Evolutionary conservation across 2,113 vertebrate species (phyloP), one percentile per base, ranked within the genome.

Genomic region (Xenotilapia caudafasciata): DNA sequence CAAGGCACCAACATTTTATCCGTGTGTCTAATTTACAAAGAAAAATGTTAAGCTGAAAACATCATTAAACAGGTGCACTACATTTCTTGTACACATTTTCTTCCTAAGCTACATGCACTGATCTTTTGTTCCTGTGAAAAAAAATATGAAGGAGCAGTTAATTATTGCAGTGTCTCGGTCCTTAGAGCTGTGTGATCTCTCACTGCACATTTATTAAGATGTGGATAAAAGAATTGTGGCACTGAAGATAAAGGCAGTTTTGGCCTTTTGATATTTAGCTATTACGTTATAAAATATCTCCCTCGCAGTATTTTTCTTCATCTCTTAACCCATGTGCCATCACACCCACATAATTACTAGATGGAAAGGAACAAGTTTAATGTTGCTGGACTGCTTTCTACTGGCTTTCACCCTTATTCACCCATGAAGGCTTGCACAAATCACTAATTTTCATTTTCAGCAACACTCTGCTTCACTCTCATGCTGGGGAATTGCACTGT

Each of bases 231-330:
- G 83, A 75, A 79, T 51, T 31, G 28, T 68, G 79, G 83, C 47
- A 26, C 40, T 14, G 82, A 55, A 80, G 83, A 86, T 88, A 81
- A 90, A 90, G 73, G 60, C 84, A 81, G 80, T 84, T 85, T 60
- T 68, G 54, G 77, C 77, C 90, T 90, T 90, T 91, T 89, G 91
- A 92, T 94, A 88, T 90, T 85, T 82, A 87, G 51, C 80, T 56
- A 54, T 88, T 83, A 82, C 28, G 2, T 85, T 83, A 60, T 84
- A 28, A 88, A 83, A 90, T 40, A 82, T 79, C 83, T 84, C n/a
- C 28, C 70, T 81, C 6, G 1, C 75, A n/a, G 33, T 81, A 40
- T 73, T 84, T 88, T 51, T 33, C 31, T 86, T 83, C 83, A 38
- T 49, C 60, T 73, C 56, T 55, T 55, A 49, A 55, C 58, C 85